Percentiles rank a stretch among this genome's conserved stretches.
phyloP scores from a whole-genome alignment of 2,113 vertebrate species.

The Ancistrus triradiatus region DNA sequence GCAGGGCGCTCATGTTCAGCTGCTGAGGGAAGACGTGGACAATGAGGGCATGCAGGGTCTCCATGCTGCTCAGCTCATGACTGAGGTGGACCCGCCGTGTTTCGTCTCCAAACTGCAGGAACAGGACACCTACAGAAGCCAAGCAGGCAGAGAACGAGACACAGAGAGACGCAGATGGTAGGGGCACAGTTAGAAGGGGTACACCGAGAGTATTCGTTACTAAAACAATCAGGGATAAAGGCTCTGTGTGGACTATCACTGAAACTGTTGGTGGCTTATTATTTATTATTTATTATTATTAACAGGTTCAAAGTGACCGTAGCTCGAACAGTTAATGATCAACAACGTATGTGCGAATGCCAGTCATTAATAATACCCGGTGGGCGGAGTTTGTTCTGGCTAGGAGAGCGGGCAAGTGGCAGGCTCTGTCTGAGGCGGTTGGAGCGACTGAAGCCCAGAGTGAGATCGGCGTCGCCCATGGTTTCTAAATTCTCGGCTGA shows the following conservation, averaged over 20 bases:
- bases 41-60: slow-evolving; percentile 93
- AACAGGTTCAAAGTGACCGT: too few relatives aligned
- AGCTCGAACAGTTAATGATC: too few relatives aligned
- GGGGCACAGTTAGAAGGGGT: background rate
- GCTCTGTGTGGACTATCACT: too few relatives aligned
- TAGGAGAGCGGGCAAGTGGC: slow-evolving; percentile 89
- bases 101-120: slow-evolving; percentile 96
- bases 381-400: slow-evolving; percentile 90
- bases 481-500: slow-evolving; percentile 91
- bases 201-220: too few relatives aligned
- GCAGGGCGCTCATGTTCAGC: slow-evolving; percentile 94
- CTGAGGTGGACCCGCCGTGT: slow-evolving; percentile 92
- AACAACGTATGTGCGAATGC: too few relatives aligned
- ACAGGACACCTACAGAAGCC: slow-evolving; percentile 79
- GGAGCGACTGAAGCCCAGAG: slow-evolving; percentile 92
- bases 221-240: too few relatives aligned
- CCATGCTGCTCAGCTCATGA: slow-evolving; percentile 96
- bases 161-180: background rate
- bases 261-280: too few relatives aligned
- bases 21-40: slow-evolving; percentile 99
- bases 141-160: background rate
- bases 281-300: too few relatives aligned
- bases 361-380: slow-evolving; percentile 88
- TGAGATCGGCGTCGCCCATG: slow-evolving; percentile 92
- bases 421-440: slow-evolving; percentile 95